Evolutionary conservation across 2,888 invertebrate genomes (phyloP).

Genomic region (Himalopsyche tibetana): DNA sequence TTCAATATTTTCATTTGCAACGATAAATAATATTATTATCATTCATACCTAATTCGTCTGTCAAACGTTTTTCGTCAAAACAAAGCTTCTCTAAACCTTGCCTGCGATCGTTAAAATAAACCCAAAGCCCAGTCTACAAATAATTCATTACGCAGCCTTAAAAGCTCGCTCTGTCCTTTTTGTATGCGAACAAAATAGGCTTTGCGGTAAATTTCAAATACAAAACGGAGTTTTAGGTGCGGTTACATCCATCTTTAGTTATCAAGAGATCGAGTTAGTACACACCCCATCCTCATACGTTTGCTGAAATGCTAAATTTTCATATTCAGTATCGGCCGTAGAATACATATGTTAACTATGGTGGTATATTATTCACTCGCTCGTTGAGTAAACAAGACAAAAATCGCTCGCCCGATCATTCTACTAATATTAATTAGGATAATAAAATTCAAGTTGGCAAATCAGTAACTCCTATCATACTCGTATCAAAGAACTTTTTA

Average conservation of each 20-base stretch:
- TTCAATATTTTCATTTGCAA: no score
- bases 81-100: background rate
- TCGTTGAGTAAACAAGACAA: no score
- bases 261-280: background rate
- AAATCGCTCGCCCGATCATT: no score
- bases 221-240: conserved; percentile 19
- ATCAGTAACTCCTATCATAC: no score
- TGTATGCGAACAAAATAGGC: conserved; percentile 19
- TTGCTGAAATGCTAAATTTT: no score
- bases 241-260: background rate
- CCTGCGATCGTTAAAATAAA: conserved; percentile 9
- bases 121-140: conserved; percentile 19
- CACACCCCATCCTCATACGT: no score
- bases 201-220: background rate
- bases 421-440: no score
- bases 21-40: background rate
- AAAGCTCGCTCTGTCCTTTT: conserved; percentile 20
- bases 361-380: no score
- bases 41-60: background rate
- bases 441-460: no score
- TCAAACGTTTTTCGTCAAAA: background rate
- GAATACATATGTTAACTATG: no score
- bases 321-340: no score
- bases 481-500: no score
- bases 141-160: conserved; percentile 1